A percentile compares a stretch with the other conserved stretches of the same genome.
These are phyloP conservation scores for Cynopterus sphinx DNA, from an alignment of 2,797 vertebrate genomes.

Conservation along the genomic window DNA sequence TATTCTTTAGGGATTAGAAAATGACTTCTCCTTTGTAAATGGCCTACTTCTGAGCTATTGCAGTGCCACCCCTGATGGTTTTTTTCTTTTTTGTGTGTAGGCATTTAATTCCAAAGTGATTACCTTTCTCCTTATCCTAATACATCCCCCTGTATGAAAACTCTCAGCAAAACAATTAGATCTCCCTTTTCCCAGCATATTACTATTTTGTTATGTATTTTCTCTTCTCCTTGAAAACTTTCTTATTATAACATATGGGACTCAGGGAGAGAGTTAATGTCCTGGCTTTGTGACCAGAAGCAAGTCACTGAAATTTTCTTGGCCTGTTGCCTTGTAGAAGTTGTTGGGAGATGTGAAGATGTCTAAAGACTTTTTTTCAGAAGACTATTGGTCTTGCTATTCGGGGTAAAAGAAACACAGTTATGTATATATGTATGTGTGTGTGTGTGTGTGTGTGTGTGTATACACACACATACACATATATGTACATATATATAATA, in stretches of 20 bases:
- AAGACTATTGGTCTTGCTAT: background rate
- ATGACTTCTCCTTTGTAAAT: background rate
- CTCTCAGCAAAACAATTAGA: background rate
- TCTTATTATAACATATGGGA: background rate
- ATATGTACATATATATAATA: too few relatives aligned
- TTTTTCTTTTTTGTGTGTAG: background rate
- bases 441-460: too few relatives aligned
- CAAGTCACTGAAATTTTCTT: background rate
- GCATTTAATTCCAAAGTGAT: background rate
- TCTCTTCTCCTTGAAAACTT: background rate
- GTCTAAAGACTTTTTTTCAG: background rate
- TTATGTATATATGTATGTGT: too few relatives aligned
- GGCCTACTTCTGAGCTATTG: background rate
- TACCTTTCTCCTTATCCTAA: background rate
- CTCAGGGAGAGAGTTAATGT: background rate
- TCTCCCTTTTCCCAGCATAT: background rate
- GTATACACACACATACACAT: too few relatives aligned
- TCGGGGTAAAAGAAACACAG: background rate
- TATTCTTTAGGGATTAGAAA: background rate
- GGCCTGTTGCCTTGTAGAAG: background rate
- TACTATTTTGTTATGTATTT: background rate
- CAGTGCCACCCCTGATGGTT: background rate
- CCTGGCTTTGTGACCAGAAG: background rate
- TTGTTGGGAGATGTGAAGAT: background rate
- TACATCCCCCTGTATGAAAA: background rate